Evolutionary conservation across 2,113 vertebrate genomes (phyloP), one percentile per base, ranked within the genome.

Genomic region (Labrus mixtus): DNA sequence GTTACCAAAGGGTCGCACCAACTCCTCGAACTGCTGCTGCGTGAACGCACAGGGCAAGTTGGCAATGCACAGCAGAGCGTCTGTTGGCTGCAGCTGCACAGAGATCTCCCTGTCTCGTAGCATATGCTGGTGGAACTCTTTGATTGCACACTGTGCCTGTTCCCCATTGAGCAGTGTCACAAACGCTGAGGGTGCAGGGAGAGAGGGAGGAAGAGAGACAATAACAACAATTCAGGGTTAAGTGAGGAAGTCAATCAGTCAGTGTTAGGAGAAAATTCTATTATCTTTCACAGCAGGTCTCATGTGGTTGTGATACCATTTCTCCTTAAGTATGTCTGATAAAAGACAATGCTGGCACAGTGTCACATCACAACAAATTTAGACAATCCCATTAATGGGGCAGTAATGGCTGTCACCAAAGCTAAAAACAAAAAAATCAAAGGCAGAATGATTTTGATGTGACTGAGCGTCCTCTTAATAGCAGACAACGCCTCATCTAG

Each of bases 1-100:
- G 90, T 96, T 98, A 37, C 97, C 97, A 0, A 97, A 98, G n/a
- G 97, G 97, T 0, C 97, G 93, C 20, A 98, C 97, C 72, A 98
- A 84, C 89, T 98, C 97, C 73, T 97, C 96, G 1, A 98, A 98
- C 73, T 98, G 96, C 68, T 96, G 96, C 84, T 97, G 97, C 0
- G 92, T 96, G 82, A 95, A 95, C 10, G 95, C 93, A 0, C 82
- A 93, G 5, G 97, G 97, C 66, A 98, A 83, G 92, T 97, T 98
- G 87, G 97, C 96, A 16, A 98, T 94, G 17, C 97, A 98, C 0
- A 98, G 93, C 19, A 98, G 92, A 2, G 97, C 94, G 0, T 98
- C 97, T 0, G 96, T 96, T 20, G 97, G 97, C 85, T 98, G 97
- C 75, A 98, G 92, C 92, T 97, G 96, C 71, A 98, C 97, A 0